phyloP scores from a whole-genome alignment of 2,113 vertebrate genomes.

The Cathartes aura region DNA sequence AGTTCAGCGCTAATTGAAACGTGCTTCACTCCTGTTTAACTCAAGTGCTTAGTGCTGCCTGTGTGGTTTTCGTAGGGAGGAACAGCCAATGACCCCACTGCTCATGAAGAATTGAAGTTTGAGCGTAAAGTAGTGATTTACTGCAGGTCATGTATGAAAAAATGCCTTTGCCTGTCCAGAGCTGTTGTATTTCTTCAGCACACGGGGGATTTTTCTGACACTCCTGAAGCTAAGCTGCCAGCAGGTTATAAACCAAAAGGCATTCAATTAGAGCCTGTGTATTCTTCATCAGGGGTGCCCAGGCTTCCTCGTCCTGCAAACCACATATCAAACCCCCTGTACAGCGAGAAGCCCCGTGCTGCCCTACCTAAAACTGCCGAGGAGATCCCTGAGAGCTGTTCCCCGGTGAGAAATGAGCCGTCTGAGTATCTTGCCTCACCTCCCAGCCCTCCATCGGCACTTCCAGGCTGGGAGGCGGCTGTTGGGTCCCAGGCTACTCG shows the following conservation, averaged over 20 bases:
- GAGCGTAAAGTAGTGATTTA: not conserved
- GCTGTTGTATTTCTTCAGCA: not conserved
- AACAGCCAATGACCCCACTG: fast-evolving
- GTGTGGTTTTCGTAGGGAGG: not conserved
- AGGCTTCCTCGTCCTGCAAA: not conserved
- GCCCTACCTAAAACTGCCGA: not conserved
- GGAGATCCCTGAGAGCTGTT: not conserved
- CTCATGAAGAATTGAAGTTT: not conserved
- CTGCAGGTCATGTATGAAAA: not conserved
- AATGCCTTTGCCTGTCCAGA: not conserved
- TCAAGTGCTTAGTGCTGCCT: not conserved
- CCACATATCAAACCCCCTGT: fast-evolving
- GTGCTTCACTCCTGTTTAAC: not conserved
- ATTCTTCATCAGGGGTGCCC: not conserved
- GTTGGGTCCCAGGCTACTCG: not conserved
- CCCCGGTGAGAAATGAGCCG: fast-evolving
- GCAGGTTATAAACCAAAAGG: not conserved
- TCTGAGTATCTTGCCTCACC: fast-evolving
- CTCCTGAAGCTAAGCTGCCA: not conserved
- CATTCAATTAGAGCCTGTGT: not conserved
- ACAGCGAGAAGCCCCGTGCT: fast-evolving
- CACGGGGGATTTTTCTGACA: not conserved
- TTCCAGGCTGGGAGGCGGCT: not conserved
- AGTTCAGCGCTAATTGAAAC: not conserved
- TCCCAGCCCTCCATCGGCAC: not conserved